Evolutionary conservation across 2,888 invertebrate genomes (phyloP).

Genomic region (Agrotis exclamationis): DNA sequence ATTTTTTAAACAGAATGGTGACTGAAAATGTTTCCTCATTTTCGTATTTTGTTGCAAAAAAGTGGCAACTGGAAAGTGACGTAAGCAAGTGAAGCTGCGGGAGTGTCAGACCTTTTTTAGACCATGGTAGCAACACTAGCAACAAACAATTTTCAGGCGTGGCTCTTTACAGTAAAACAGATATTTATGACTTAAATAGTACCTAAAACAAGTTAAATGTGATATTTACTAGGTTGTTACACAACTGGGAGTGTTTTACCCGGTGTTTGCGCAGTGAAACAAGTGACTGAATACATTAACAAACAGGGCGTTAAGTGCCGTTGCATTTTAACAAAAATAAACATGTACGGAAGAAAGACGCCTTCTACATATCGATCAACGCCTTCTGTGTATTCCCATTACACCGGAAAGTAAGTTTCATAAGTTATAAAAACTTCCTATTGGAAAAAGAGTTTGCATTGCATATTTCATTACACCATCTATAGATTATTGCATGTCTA

Average conservation of each 20-base stretch:
- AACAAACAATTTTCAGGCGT: slow-evolving; percentile 76
- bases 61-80: too few relatives aligned
- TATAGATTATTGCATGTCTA: slow-evolving; percentile 13
- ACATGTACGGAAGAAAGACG: slow-evolving; percentile 94
- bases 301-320: slow-evolving; percentile 68
- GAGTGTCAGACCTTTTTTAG: too few relatives aligned
- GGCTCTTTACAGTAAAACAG: slow-evolving; percentile 65
- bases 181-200: slow-evolving; percentile 67
- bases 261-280: slow-evolving; percentile 33
- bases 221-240: slow-evolving; percentile 12
- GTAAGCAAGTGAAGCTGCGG: too few relatives aligned
- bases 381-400: slow-evolving; percentile 97
- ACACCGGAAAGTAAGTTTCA: slow-evolving; percentile 92
- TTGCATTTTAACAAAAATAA: slow-evolving; percentile 58
- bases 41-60: too few relatives aligned
- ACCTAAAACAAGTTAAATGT: slow-evolving; percentile 28
- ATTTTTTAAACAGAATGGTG: too few relatives aligned
- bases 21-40: too few relatives aligned
- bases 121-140: too few relatives aligned
- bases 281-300: slow-evolving; percentile 43
- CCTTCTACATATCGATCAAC: slow-evolving; percentile 96
- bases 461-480: background rate
- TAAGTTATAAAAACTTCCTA: slow-evolving; percentile 33
- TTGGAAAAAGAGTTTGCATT: slow-evolving; percentile 24
- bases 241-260: slow-evolving; percentile 28